These are phyloP conservation scores for Coreoperca whiteheadi DNA, from an alignment of 2,113 vertebrate species.

Conservation along the genomic window DNA sequence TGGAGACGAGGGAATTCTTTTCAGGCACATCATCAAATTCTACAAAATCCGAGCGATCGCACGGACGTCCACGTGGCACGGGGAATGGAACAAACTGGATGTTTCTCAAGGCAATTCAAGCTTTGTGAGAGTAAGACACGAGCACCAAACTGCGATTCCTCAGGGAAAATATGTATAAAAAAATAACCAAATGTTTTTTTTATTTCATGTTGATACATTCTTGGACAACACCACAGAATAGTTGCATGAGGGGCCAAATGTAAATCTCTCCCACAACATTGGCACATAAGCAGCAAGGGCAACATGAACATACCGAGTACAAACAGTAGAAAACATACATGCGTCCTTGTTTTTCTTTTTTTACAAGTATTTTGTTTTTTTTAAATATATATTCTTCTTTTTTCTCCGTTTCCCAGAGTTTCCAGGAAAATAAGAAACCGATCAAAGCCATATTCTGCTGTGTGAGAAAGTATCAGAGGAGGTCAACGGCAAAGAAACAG, in stretches of 20 bases:
- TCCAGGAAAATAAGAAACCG: slow-evolving; percentile 76
- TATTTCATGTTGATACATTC: slow-evolving; percentile 88
- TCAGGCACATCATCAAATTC: slow-evolving; percentile 8
- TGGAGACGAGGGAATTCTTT: not conserved
- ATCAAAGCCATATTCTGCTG: slow-evolving; percentile 84
- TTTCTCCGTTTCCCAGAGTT: slow-evolving; percentile 69
- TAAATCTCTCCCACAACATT: slow-evolving; percentile 84
- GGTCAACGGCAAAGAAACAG: slow-evolving; percentile 40
- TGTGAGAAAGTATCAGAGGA: slow-evolving; percentile 63
- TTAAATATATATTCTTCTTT: slow-evolving; percentile 85
- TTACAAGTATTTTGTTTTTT: slow-evolving; percentile 73
- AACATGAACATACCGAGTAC: slow-evolving; percentile 86
- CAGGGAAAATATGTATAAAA: slow-evolving; percentile 76
- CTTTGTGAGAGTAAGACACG: slow-evolving; percentile 26
- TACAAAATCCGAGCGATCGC: not conserved
- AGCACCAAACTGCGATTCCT: slow-evolving; percentile 47
- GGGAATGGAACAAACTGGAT: not conserved
- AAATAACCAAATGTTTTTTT: slow-evolving; percentile 84
- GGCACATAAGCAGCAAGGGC: slow-evolving; percentile 87
- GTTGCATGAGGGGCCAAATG: slow-evolving; percentile 87
- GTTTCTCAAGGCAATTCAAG: not conserved
- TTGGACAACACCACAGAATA: slow-evolving; percentile 86
- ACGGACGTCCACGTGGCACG: not conserved
- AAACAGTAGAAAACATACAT: slow-evolving; percentile 90
- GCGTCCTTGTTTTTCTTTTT: slow-evolving; percentile 79